Evolutionary conservation across 1,140 invertebrate genomes (phyloP).

Genomic region (Macrobrachium nipponense): DNA sequence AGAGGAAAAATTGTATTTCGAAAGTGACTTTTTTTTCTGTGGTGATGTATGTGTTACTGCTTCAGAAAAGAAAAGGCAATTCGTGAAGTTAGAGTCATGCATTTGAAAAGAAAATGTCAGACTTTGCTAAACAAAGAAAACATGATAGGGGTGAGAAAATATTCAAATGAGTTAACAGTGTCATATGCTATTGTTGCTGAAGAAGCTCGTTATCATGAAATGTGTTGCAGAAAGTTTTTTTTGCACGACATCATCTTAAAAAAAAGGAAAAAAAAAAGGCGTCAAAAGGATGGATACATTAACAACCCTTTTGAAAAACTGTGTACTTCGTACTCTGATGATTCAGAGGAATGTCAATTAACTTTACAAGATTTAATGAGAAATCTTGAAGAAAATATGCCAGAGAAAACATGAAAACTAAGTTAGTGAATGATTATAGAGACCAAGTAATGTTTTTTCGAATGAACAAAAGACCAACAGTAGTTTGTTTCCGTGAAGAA

Average conservation of each 20-base stretch:
- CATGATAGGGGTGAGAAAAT: conserved; percentile 7
- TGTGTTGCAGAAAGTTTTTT: not conserved
- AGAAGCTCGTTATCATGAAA: not conserved
- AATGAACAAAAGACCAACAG: conserved; percentile 18
- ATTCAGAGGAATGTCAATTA: conserved; percentile 4
- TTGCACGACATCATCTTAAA: not conserved
- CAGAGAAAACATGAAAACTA: too few species aligned
- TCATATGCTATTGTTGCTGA: conserved; percentile 11
- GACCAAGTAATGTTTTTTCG: not conserved
- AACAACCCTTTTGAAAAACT: too few species aligned
- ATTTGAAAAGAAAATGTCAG: not conserved
- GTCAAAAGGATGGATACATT: too few species aligned
- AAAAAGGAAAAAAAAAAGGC: too few species aligned
- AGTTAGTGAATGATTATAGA: conserved; percentile 8
- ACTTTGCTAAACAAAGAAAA: conserved; percentile 18
- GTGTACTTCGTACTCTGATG: not conserved
- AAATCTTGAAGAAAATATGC: too few species aligned
- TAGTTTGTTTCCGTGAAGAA: conserved; percentile 34
- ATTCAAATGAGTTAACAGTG: conserved; percentile 9
- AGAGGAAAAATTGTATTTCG: not conserved
- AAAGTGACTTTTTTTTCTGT: not conserved
- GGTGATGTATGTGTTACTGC: not conserved
- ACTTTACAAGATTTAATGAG: conserved; percentile 16
- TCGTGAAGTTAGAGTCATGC: not conserved
- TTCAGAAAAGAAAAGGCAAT: conserved; percentile 29